A percentile compares a stretch with the other conserved stretches of the same genome.
phyloP scores from a whole-genome alignment of 2,797 vertebrate genomes.

The Emys orbicularis region DNA sequence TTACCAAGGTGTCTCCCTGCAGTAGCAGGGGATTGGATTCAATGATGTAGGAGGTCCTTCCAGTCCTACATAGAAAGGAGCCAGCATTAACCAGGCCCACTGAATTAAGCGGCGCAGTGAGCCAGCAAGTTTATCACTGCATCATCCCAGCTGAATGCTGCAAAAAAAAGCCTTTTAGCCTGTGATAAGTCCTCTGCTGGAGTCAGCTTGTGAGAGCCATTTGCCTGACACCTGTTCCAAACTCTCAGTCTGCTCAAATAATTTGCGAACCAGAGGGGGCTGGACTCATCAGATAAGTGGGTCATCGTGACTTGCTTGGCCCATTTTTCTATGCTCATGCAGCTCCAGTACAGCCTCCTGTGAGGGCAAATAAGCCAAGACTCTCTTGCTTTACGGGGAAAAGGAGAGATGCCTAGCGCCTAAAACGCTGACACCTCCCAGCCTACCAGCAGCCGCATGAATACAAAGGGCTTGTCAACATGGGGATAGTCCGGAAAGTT shows the following conservation, averaged over 20 bases:
- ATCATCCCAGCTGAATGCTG: not conserved
- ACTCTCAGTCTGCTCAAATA: not conserved
- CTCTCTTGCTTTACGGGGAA: not conserved
- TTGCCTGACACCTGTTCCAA: not conserved
- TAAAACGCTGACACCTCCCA: constrained; percentile 7
- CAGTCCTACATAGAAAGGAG: not conserved
- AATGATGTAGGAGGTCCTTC: not conserved
- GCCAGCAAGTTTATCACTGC: not conserved
- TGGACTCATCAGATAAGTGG: not conserved
- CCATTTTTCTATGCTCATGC: not conserved
- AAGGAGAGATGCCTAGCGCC: not conserved
- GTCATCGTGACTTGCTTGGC: not conserved
- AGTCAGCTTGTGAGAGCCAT: not conserved
- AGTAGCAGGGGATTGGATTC: not conserved
- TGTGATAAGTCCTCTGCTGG: not conserved
- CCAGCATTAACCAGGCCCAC: not conserved
- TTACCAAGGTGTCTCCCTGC: not conserved
- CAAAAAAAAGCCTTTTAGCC: not conserved
- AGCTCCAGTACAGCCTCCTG: not conserved
- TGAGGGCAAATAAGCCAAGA: not conserved
- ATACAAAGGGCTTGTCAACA: not conserved
- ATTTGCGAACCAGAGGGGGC: not conserved
- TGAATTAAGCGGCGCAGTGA: not conserved
- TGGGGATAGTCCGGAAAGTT: not conserved
- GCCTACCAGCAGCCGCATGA: not conserved